Base-by-base conservation (phyloP, 1,140 invertebrate species). In the Dendrolimus kikuchii region DNA sequence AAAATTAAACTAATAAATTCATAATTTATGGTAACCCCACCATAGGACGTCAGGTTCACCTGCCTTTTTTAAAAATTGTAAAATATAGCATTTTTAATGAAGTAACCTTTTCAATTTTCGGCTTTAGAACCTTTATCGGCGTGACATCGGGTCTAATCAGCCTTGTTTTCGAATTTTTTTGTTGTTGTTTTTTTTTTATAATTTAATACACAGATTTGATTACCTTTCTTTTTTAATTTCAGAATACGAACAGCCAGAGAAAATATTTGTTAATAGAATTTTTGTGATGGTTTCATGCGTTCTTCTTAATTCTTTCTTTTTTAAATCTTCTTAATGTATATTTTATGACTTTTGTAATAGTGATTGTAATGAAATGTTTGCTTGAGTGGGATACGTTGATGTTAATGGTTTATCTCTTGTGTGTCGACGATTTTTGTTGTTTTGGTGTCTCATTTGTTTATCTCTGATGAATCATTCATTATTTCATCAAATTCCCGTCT, bases 11-110 rank as follows among this genome's bases (percentile, higher is more conserved):
- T 38, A 52, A 38, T 44, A 37, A 42, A 48, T 45, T 40, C 40
- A 10, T 4, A 38, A 37, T 10, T 51, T 47, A 60, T 58, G 60
- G 68, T 55, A 64, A 72, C 66, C 74, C 71, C 71, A 65, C 53
- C 38, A 8, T 55, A 53, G 57, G 60, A 66, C 74, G 71, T 79
- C 81, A 64, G 58, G 70, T 75, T 79, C 80, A 83, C 74, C 80
- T 81, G 80, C 68, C 72, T 62, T 64, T 57, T 23, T 80, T 83
- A 86, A 84, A 83, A 77, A 81, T 82, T 63, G 52, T 86, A 84
- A 86, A 82, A 86, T 86, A 86, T 82, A 67, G 81, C 66, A 77
- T 86, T 82, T 86, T 80, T 73, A 70, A 73, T 70, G 67, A 68
- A 60, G 56, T 63, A 67, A 70, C 82, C 71, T 82, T 86, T 86